Conservation (phyloP, 1,140 invertebrate species). For the Onthophagus taurus region DNA sequence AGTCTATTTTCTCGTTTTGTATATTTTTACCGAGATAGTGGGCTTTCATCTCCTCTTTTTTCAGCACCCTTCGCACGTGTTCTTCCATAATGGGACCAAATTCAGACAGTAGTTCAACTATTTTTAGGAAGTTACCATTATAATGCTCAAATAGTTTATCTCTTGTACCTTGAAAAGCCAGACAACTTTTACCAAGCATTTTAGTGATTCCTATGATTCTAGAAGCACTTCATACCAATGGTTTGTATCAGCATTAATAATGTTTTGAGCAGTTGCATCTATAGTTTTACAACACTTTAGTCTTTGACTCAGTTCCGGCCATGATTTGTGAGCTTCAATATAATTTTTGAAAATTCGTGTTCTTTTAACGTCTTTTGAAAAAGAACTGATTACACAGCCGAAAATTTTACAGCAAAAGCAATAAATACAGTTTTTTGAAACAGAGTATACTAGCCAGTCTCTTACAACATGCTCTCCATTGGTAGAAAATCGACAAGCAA, state of each 20-base stretch:
- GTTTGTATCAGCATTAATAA: constrained; percentile 4
- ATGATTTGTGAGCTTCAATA: constrained; percentile 2
- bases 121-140: constrained; percentile 19
- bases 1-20: constrained; percentile 11
- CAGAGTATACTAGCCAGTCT: constrained; percentile 5
- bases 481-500: constrained; percentile 3
- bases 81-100: constrained; percentile 15
- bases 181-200: constrained; percentile 1
- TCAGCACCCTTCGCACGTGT: constrained; percentile 7
- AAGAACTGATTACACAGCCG: constrained; percentile 1
- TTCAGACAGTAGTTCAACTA: constrained; percentile 13
- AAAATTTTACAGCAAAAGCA: constrained; percentile 10
- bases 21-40: constrained; percentile 15
- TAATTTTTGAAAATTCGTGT: too few species aligned
- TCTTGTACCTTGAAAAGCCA: constrained; percentile 13
- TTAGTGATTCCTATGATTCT: constrained; percentile 10
- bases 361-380: too few species aligned
- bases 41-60: constrained; percentile 13
- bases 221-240: constrained; percentile 9
- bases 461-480: constrained; percentile 12
- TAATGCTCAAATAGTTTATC: constrained; percentile 12
- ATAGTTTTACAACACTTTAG: constrained; percentile 13
- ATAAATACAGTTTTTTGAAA: constrained; percentile 7
- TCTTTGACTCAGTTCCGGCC: constrained; percentile 1
- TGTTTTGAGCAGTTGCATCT: constrained; percentile 10